Conservation (phyloP, 2,113 vertebrate species). For the Seriola dumerili region DNA sequence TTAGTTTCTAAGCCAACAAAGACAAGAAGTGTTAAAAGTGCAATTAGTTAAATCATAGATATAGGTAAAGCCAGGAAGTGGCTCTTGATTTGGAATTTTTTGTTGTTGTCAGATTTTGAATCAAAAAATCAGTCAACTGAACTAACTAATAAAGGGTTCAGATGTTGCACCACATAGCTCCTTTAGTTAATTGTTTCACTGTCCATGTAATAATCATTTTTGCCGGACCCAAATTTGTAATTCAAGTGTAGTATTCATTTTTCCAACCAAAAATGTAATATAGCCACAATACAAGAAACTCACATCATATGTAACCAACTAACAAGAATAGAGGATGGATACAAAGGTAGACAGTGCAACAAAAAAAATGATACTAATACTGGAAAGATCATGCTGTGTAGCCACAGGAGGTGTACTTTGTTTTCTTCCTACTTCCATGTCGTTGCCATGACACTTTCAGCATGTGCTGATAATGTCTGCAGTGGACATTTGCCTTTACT, state of each 20-base stretch:
- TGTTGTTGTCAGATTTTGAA: not conserved
- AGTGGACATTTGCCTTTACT: not conserved
- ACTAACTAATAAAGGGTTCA: not conserved
- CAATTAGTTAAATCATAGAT: not conserved
- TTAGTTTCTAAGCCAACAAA: not conserved
- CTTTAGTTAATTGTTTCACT: not conserved
- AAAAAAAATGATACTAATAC: not conserved
- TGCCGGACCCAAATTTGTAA: too few species aligned
- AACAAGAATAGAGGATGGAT: not conserved
- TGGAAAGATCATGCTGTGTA: constrained; percentile 15
- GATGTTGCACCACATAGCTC: not conserved
- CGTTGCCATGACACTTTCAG: constrained; percentile 29
- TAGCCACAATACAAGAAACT: too few species aligned
- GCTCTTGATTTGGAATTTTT: not conserved
- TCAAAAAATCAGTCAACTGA: too few species aligned
- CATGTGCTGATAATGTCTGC: constrained; percentile 4
- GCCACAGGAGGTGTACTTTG: constrained; percentile 8
- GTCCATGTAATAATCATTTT: too few species aligned
- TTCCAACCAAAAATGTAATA: too few species aligned
- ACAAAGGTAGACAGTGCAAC: not conserved
- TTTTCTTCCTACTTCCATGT: constrained; percentile 12
- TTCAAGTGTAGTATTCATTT: too few species aligned
- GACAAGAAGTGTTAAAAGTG: not conserved
- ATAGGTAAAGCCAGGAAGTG: not conserved
- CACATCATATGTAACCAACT: not conserved